A percentile compares a stretch with the other conserved stretches of the same genome.
Evolutionary conservation across 2,888 invertebrate genomes (phyloP).

Genomic region (Maniola hyperantus): DNA sequence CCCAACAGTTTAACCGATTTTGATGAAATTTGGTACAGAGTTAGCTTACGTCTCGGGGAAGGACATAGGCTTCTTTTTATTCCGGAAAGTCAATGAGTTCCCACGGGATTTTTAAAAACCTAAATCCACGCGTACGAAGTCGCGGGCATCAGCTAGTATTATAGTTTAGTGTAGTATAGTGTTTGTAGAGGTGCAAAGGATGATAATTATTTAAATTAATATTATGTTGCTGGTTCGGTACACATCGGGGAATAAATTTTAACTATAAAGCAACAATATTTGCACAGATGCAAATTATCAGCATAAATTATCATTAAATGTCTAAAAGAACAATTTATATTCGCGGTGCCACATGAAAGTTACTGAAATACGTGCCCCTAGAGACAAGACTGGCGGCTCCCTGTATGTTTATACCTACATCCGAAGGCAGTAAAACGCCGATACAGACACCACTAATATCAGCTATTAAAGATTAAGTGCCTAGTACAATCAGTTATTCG

Average conservation of each 20-base stretch:
- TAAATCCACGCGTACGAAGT: too few relatives aligned
- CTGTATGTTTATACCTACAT: conserved; percentile 46
- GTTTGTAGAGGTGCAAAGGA: too few relatives aligned
- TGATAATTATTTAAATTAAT: conserved; percentile 6
- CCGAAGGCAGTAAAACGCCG: conserved; percentile 15
- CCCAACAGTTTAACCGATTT: too few relatives aligned
- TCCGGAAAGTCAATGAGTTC: too few relatives aligned
- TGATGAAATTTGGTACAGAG: too few relatives aligned
- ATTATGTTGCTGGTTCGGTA: conserved; percentile 2
- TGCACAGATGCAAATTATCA: conserved; percentile 64
- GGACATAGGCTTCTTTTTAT: too few relatives aligned
- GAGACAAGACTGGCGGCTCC: conserved; percentile 61
- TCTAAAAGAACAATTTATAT: conserved; percentile 76
- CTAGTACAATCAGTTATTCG: not conserved
- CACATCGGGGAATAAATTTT: conserved; percentile 37
- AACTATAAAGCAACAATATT: conserved; percentile 53
- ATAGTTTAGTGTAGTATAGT: too few relatives aligned
- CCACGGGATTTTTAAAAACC: too few relatives aligned
- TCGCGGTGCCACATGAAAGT: conserved; percentile 65
- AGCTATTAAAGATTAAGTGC: not conserved
- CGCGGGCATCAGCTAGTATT: too few relatives aligned
- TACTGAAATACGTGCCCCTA: conserved; percentile 79
- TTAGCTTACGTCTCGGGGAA: too few relatives aligned
- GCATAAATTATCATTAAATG: conserved; percentile 70
- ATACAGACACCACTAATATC: not conserved